A percentile compares a stretch with the other conserved stretches of the same genome.
Evolutionary conservation across 1,140 invertebrate species (phyloP).

Genomic region (Euglossa dilemma): DNA sequence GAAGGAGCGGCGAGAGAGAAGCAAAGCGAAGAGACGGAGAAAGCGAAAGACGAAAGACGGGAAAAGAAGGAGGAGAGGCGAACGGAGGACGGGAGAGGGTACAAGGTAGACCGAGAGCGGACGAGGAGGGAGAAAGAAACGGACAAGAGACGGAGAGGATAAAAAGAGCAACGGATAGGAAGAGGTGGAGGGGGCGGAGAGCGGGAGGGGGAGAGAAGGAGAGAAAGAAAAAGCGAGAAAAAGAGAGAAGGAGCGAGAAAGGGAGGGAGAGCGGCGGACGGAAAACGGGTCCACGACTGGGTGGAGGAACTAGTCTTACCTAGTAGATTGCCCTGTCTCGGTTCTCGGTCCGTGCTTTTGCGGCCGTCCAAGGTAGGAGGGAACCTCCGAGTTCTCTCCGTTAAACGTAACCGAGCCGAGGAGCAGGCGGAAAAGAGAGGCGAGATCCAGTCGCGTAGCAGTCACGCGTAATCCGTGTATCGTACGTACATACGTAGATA

Average conservation of each 20-base stretch:
- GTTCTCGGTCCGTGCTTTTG: conserved; percentile 62
- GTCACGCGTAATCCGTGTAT: conserved; percentile 36
- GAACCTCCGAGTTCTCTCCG: conserved; percentile 36
- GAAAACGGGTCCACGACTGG: conserved; percentile 70
- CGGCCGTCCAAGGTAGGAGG: conserved; percentile 54
- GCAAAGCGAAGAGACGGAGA: conserved; percentile 6
- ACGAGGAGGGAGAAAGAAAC: conserved; percentile 32
- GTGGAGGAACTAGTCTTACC: conserved; percentile 71
- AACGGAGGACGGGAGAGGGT: conserved; percentile 28
- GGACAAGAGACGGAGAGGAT: conserved; percentile 29
- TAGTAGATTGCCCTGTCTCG: conserved; percentile 69
- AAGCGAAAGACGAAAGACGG: conserved; percentile 24
- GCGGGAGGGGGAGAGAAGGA: not conserved
- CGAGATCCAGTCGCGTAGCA: conserved; percentile 48
- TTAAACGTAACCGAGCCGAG: conserved; percentile 1
- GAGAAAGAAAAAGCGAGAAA: not conserved
- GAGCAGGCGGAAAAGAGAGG: conserved; percentile 61
- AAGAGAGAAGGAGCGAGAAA: conserved; percentile 19
- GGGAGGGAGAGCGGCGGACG: conserved; percentile 51
- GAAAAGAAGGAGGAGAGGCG: conserved; percentile 13
- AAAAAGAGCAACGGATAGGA: conserved; percentile 36
- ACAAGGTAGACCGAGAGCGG: conserved; percentile 32
- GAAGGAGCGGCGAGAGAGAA: conserved; percentile 11
- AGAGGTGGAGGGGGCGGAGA: not conserved
- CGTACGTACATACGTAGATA: not conserved